A percentile compares a stretch with the other conserved stretches of the same genome.
Evolutionary conservation across 2,888 invertebrate genomes (phyloP).

Genomic region (Galerucella pusilla): DNA sequence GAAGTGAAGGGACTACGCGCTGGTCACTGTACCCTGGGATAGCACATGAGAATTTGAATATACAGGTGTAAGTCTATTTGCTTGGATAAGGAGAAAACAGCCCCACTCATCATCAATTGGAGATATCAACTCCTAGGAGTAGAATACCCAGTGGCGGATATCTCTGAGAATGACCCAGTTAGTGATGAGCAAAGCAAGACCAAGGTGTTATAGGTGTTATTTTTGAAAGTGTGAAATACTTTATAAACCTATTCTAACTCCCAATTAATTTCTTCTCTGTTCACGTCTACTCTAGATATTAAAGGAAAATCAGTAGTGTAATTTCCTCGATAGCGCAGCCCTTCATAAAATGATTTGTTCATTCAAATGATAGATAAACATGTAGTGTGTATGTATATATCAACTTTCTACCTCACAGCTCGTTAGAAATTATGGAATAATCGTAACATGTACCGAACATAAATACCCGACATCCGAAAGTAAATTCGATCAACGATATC

Average conservation of each 20-base stretch:
- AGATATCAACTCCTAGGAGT: too few relatives aligned
- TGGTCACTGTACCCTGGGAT: too few relatives aligned
- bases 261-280: not conserved
- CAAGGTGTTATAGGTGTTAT: too few relatives aligned
- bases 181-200: too few relatives aligned
- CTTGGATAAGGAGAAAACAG: too few relatives aligned
- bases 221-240: not conserved
- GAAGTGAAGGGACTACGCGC: too few relatives aligned
- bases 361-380: not conserved
- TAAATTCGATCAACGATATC: slow-evolving; percentile 33
- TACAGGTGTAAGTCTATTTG: too few relatives aligned
- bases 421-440: slow-evolving; percentile 32
- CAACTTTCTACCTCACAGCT: slow-evolving; percentile 26
- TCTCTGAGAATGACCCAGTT: too few relatives aligned
- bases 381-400: slow-evolving; percentile 11
- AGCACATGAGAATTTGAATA: too few relatives aligned
- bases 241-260: too few relatives aligned
- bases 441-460: slow-evolving; percentile 31
- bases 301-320: not conserved
- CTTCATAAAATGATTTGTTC: not conserved
- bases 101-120: too few relatives aligned
- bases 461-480: slow-evolving; percentile 31
- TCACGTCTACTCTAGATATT: not conserved
- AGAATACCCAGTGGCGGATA: too few relatives aligned
- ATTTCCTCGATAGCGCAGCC: not conserved